A percentile compares a stretch with the other conserved stretches of the same genome.
Conservation (phyloP, 2,113 vertebrate species). For the Brachypodius melanocephalos region DNA sequence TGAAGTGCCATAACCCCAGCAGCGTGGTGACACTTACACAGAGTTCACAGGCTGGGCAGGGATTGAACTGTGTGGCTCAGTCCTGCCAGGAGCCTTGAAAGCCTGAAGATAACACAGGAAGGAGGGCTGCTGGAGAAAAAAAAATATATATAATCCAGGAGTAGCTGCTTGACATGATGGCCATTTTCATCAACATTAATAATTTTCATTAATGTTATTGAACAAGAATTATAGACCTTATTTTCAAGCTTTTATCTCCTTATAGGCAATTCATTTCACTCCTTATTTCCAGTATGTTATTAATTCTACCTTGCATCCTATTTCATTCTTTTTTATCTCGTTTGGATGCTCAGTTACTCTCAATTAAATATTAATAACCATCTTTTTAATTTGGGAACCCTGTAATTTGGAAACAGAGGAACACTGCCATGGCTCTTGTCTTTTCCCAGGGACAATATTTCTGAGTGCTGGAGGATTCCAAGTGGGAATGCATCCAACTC, state of each 20-base stretch:
- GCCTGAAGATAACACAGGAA: not conserved
- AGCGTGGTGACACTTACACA: rapidly evolving
- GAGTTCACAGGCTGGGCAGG: not conserved
- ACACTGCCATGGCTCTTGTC: not conserved
- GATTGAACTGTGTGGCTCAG: not conserved
- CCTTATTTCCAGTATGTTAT: not conserved
- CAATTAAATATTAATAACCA: not conserved
- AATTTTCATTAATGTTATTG: not conserved
- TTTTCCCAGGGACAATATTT: not conserved
- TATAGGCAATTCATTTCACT: not conserved
- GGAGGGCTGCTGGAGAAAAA: not conserved
- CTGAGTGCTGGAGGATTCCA: not conserved
- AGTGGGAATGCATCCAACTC: not conserved
- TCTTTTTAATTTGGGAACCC: not conserved
- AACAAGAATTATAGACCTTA: not conserved
- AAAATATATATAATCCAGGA: not conserved
- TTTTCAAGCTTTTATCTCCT: not conserved
- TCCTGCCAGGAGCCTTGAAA: not conserved
- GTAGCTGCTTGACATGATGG: not conserved
- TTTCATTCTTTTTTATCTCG: not conserved
- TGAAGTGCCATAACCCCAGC: not conserved
- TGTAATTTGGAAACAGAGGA: not conserved
- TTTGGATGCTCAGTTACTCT: not conserved
- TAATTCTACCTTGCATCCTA: not conserved
- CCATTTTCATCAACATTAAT: not conserved